Evolutionary conservation across 2,888 invertebrate species (phyloP).

Genomic region (Teinopalpus imperialis): DNA sequence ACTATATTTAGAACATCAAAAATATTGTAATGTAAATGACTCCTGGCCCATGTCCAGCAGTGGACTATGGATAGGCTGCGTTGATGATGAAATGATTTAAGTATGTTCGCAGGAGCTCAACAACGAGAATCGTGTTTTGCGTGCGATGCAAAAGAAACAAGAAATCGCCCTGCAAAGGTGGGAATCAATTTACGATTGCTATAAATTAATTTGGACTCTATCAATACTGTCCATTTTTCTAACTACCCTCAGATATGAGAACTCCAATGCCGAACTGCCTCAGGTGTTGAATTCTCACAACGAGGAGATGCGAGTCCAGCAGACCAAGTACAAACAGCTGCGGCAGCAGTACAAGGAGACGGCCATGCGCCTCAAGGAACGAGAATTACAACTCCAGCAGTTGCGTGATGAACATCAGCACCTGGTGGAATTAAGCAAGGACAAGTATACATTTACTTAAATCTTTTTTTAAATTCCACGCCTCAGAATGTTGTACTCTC

Average conservation of each 20-base stretch:
- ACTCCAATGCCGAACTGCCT: conserved; percentile 89
- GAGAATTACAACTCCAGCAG: conserved; percentile 85
- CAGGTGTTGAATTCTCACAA: conserved; percentile 88
- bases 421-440: conserved; percentile 86
- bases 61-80: no score
- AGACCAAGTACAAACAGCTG: conserved; percentile 85
- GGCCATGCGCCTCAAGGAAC: conserved; percentile 84
- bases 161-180: conserved; percentile 88
- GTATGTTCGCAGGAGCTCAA: conserved; percentile 70
- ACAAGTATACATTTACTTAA: conserved; percentile 84
- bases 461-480: no score
- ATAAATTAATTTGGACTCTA: not conserved
- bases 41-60: no score
- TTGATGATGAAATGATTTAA: no score
- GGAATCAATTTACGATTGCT: not conserved
- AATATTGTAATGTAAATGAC: no score
- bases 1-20: no score
- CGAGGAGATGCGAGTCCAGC: conserved; percentile 88
- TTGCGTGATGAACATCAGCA: conserved; percentile 87
- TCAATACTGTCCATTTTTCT: not conserved
- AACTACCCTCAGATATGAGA: conserved; percentile 84
- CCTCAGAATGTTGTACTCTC: no score
- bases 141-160: conserved; percentile 90
- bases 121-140: conserved; percentile 88
- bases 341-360: conserved; percentile 84